Percentiles rank a stretch among this genome's conserved stretches.
Evolutionary conservation across 2,888 invertebrate species (phyloP).

Genomic region (Ashinkailepas kermadecensis): DNA sequence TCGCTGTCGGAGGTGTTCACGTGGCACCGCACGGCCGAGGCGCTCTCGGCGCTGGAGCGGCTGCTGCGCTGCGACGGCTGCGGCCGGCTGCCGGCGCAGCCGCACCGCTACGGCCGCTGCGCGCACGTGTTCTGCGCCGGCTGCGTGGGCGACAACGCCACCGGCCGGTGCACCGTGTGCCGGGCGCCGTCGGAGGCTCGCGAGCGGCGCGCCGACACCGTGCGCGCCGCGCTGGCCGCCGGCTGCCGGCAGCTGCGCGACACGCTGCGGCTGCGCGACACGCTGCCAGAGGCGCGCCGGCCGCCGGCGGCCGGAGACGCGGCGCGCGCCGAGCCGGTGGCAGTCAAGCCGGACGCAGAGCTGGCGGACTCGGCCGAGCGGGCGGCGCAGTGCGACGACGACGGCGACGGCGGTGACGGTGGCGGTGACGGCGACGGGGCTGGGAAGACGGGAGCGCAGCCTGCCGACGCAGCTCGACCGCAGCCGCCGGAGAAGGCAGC

Average conservation of each 20-base stretch:
- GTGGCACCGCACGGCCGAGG: neutral
- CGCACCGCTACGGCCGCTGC: neutral
- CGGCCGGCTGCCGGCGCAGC: neutral
- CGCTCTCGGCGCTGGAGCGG: neutral
- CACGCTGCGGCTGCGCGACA: neutral
- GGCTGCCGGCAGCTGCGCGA: slow-evolving; percentile 8
- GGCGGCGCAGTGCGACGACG: neutral
- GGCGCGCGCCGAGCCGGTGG: neutral
- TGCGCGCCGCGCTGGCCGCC: neutral
- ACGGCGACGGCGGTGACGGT: neutral
- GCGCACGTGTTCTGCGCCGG: slow-evolving; percentile 1
- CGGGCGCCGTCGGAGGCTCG: neutral
- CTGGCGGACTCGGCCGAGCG: neutral
- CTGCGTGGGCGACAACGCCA: neutral
- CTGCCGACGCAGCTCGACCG: too few species aligned
- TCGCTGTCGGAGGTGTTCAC: slow-evolving; percentile 11
- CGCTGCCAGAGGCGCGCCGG: neutral
- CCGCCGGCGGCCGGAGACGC: neutral
- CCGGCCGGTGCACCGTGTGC: neutral
- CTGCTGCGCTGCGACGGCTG: slow-evolving; percentile 19
- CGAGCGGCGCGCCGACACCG: neutral
- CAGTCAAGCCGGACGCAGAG: neutral
- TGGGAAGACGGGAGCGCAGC: neutral
- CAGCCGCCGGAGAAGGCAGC: too few species aligned
- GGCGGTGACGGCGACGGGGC: neutral